Conservation (phyloP, 1,140 invertebrate species). For the Dreissena polymorpha region DNA sequence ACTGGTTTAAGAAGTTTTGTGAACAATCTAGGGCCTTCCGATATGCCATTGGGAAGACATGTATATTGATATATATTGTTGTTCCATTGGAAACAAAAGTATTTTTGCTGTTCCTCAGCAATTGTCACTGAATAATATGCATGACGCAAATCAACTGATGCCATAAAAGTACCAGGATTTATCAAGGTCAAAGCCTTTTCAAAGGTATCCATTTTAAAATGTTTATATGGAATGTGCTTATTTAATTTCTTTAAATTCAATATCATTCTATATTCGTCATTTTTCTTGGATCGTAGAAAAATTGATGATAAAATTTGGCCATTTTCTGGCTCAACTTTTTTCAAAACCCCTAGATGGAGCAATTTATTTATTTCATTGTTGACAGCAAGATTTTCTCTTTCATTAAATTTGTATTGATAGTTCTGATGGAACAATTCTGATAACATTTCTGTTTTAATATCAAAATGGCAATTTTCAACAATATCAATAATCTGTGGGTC, state of each 20-base stretch:
- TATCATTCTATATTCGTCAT: constrained; percentile 25
- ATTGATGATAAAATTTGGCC: constrained; percentile 32
- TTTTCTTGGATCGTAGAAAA: constrained; percentile 18
- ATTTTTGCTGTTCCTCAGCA: constrained; percentile 33
- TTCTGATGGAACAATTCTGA: no score
- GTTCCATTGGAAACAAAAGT: constrained; percentile 51
- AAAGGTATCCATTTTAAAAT: constrained; percentile 26
- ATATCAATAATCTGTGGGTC: no score
- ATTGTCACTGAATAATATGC: constrained; percentile 48
- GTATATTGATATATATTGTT: constrained; percentile 50
- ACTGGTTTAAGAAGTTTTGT: constrained; percentile 54
- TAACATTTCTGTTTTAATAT: no score
- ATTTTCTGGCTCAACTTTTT: no score
- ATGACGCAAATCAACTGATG: constrained; percentile 43
- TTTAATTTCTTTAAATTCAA: constrained; percentile 20
- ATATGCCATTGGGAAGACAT: constrained; percentile 41
- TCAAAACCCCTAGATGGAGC: no score
- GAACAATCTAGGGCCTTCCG: constrained; percentile 38
- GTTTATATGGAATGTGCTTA: neutral
- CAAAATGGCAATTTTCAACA: no score
- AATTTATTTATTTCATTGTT: no score
- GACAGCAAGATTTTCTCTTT: no score
- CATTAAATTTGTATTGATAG: no score
- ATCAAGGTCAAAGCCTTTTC: constrained; percentile 19
- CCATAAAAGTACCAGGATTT: constrained; percentile 16